These are phyloP conservation scores for Sesia apiformis DNA, from an alignment of 2,888 invertebrate genomes.

Conservation along the genomic window DNA sequence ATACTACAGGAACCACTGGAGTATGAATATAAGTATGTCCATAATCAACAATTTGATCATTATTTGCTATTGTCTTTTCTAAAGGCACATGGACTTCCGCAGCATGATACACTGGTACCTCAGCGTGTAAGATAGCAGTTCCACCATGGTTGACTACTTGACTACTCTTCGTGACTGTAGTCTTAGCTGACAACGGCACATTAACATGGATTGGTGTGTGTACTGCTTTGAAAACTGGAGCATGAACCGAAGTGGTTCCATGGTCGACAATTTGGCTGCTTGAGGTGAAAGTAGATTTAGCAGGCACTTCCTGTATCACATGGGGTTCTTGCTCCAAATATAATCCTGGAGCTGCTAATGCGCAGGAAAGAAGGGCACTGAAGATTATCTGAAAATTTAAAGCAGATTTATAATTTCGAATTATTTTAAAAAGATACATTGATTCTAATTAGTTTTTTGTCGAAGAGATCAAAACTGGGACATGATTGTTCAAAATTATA, in stretches of 20 bases:
- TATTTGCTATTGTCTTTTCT: conserved; percentile 10
- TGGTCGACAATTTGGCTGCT: conserved; percentile 39
- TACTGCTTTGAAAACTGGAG: conserved; percentile 1
- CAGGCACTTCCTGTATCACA: conserved; percentile 19
- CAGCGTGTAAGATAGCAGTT: conserved; percentile 25
- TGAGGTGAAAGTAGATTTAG: conserved; percentile 36
- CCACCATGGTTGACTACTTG: conserved; percentile 44
- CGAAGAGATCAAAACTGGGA: too few species aligned
- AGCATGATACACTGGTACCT: conserved; percentile 24
- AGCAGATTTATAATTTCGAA: too few species aligned
- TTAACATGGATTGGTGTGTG: background rate
- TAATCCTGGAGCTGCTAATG: conserved; percentile 34
- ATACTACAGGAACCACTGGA: conserved; percentile 7
- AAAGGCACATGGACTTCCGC: conserved; percentile 16
- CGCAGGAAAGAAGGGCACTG: conserved; percentile 31
- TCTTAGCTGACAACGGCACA: conserved; percentile 9
- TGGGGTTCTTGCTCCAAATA: conserved; percentile 26
- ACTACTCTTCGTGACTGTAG: conserved; percentile 45
- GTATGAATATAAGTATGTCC: background rate
- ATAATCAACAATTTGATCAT: background rate
- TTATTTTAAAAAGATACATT: too few species aligned
- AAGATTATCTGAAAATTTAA: conserved; percentile 10
- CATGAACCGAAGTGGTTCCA: conserved; percentile 34
- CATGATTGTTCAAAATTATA: too few species aligned
- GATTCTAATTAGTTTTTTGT: too few species aligned